Evolutionary conservation across 2,113 vertebrate genomes (phyloP), one percentile per base, ranked within the genome.

Genomic region (Pagrus major): DNA sequence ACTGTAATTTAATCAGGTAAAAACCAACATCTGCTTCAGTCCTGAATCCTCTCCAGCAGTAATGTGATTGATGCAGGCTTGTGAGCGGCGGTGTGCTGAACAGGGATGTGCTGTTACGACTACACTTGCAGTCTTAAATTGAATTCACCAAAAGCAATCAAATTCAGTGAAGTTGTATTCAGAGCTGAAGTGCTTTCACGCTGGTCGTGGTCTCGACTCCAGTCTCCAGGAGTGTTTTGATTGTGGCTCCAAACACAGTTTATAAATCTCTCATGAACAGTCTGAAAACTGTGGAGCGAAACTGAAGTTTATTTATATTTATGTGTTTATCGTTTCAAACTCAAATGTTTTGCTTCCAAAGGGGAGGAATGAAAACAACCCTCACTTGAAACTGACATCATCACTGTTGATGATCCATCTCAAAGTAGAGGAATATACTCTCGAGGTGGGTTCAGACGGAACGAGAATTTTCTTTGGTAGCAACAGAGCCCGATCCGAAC

Each of bases 1-100:
- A 18, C 69, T 59, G 78, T 78, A 33, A 47, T 79, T 66, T 63
- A 86, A 55, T 84, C 72, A 79, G 37, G 20, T 61, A 52, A 87
- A 42, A 81, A 86, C 67, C 37, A 75, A 64, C 83, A 71, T 52
- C 80, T 73, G 71, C 70, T 42, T 31, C 46, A 39, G 54, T 21
- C 60, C 49, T 55, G 33, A 51, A 37, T 37, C 70, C 47, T 85
- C 77, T n/a, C 9, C 35, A 42, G 42, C 72, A 70, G 74, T 63
- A 39, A 18, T 58, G 78, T 59, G 71, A 84, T 69, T 78, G 72
- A 83, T 81, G 41, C 42, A 29, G 61, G 59, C 35, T 47, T 39
- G 27, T 25, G 51, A 20, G 79, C 39, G 35, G 79, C 39, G 35
- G 63, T 58, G 51, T 67, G 66, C 21, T 66, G 44, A 83, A 66